Evolutionary conservation across 1,140 invertebrate genomes (phyloP).

Genomic region (Cydia splendana): DNA sequence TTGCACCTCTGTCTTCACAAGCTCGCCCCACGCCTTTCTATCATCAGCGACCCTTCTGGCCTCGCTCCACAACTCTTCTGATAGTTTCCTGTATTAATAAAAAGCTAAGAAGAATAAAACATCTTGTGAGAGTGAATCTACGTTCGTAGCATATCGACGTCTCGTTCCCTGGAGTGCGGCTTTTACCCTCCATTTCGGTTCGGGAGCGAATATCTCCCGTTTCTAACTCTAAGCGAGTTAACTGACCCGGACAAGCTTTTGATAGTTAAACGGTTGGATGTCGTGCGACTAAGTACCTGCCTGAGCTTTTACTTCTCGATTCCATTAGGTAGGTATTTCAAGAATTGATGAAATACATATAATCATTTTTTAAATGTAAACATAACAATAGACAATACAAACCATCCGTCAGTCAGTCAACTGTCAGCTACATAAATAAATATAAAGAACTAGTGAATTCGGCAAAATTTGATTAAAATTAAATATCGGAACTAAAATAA

Average conservation of each 20-base stretch:
- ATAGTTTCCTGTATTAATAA: background rate
- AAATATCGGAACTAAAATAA: too few relatives aligned
- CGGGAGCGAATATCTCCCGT: constrained; percentile 42
- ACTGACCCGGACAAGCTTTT: constrained; percentile 59
- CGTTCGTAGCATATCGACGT: constrained; percentile 38
- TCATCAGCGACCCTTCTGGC: too few relatives aligned
- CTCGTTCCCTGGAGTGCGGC: constrained; percentile 39
- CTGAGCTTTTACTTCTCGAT: background rate
- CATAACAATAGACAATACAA: too few relatives aligned
- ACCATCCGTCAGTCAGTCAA: too few relatives aligned
- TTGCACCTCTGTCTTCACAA: too few relatives aligned
- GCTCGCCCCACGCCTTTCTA: too few relatives aligned
- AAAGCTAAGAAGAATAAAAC: background rate
- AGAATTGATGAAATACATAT: too few relatives aligned
- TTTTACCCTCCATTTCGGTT: constrained; percentile 49
- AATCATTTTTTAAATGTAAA: too few relatives aligned
- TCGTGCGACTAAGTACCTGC: constrained; percentile 28
- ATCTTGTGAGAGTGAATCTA: background rate
- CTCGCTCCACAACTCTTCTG: background rate
- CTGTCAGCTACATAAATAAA: too few relatives aligned
- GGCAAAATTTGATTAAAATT: too few relatives aligned
- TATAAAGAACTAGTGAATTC: too few relatives aligned
- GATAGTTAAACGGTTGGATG: constrained; percentile 54
- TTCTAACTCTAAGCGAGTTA: constrained; percentile 48
- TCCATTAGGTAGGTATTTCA: background rate